phyloP scores from a whole-genome alignment of 1,140 invertebrate species.

The Mactra quadrangularis region DNA sequence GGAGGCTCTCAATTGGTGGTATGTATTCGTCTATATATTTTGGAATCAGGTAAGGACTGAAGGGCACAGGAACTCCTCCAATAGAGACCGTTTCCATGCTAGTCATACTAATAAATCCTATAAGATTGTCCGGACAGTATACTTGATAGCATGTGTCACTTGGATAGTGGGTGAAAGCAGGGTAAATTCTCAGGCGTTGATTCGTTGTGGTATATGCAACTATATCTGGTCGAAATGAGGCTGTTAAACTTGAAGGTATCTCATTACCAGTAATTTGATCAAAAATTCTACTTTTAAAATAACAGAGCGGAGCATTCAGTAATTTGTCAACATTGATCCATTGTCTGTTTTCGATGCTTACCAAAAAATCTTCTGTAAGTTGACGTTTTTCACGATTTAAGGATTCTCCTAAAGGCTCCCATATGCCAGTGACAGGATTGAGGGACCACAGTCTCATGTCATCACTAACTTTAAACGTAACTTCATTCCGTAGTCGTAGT shows the following conservation, averaged over 20 bases:
- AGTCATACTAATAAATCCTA: neutral
- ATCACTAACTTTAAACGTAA: constrained; percentile 1
- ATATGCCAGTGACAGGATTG: constrained; percentile 3
- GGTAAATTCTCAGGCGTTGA: constrained; percentile 32
- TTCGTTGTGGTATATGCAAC: constrained; percentile 12
- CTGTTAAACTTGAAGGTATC: neutral
- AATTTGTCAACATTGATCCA: constrained; percentile 50
- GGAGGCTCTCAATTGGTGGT: neutral
- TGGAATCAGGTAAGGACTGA: neutral
- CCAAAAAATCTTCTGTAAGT: constrained; percentile 8
- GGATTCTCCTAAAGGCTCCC: neutral
- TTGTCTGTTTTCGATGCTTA: constrained; percentile 1
- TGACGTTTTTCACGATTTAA: constrained; percentile 9
- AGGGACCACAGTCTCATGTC: constrained; percentile 30
- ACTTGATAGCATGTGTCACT: constrained; percentile 23
- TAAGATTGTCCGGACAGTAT: constrained; percentile 2
- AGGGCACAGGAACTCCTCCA: neutral
- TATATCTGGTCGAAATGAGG: constrained; percentile 32
- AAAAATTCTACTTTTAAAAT: constrained; percentile 43
- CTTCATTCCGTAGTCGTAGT: neutral
- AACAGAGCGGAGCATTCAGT: constrained; percentile 24
- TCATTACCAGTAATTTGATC: constrained; percentile 7
- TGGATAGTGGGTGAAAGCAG: neutral
- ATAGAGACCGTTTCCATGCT: neutral
- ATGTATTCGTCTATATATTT: neutral